phyloP scores from a whole-genome alignment of 2,113 vertebrate genomes.

The Crotalus horridus region DNA sequence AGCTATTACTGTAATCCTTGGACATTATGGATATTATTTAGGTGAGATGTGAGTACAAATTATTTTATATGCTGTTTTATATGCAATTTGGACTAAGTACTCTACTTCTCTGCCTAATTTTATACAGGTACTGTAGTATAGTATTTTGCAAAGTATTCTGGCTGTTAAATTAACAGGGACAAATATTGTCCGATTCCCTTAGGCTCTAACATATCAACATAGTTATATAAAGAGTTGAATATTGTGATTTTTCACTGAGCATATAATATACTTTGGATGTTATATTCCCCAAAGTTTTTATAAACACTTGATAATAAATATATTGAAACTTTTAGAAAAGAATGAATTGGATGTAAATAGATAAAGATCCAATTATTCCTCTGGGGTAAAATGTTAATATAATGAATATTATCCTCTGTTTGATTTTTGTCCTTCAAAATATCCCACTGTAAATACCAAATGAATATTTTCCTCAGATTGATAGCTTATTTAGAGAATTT shows the following conservation, averaged over 20 bases:
- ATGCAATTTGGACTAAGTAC: neutral
- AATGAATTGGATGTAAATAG: neutral
- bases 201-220: neutral
- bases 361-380: neutral
- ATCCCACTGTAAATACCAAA: neutral
- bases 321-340: neutral
- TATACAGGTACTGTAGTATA: neutral
- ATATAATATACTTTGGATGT: neutral
- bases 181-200: neutral
- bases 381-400: neutral
- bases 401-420: neutral
- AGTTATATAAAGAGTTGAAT: neutral
- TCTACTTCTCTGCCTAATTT: neutral
- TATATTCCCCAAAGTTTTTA: neutral
- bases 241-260: neutral
- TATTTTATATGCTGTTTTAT: neutral
- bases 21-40: neutral
- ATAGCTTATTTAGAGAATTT: neutral
- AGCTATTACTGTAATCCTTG: neutral
- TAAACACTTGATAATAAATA: neutral
- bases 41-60: neutral
- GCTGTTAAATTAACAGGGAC: neutral
- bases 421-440: neutral
- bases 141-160: neutral
- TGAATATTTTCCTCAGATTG: neutral